phyloP scores from a whole-genome alignment of 2,888 invertebrate genomes.

The Lapara coniferarum region DNA sequence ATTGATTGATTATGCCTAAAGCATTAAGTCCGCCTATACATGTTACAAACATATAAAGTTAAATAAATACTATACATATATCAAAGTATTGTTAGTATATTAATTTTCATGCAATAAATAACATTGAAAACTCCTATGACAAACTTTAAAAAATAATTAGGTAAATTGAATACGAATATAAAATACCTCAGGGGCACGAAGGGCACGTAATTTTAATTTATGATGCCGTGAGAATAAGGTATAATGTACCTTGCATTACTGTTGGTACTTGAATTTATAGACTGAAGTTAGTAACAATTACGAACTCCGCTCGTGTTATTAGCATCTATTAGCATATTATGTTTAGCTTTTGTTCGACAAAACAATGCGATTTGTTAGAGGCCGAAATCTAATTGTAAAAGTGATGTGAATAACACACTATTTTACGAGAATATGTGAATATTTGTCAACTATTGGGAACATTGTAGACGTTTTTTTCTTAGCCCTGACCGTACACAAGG shows the following conservation, averaged over 20 bases:
- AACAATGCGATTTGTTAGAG: constrained; percentile 37
- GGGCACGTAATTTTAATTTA: too few relatives aligned
- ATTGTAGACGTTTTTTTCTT: background rate
- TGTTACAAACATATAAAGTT: too few relatives aligned
- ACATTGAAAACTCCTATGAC: too few relatives aligned
- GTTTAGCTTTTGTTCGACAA: constrained; percentile 41
- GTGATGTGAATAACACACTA: constrained; percentile 6
- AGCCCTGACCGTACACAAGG: background rate
- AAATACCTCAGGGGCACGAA: too few relatives aligned
- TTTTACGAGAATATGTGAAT: constrained; percentile 1
- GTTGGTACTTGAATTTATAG: background rate
- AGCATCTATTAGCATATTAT: constrained; percentile 42
- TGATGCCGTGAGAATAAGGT: background rate
- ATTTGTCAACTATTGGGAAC: background rate
- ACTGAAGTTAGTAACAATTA: background rate
- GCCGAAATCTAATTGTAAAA: constrained; percentile 18
- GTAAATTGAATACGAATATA: too few relatives aligned
- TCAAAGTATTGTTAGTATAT: too few relatives aligned
- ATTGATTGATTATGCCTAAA: too few relatives aligned
- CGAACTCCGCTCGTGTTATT: constrained; percentile 10
- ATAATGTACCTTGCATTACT: background rate
- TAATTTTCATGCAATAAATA: too few relatives aligned
- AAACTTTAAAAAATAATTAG: too few relatives aligned
- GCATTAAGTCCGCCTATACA: too few relatives aligned
- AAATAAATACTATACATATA: too few relatives aligned